Base-by-base conservation (phyloP, 92 coral and sea anemone genomes). In the Desmophyllum pertusum region DNA sequence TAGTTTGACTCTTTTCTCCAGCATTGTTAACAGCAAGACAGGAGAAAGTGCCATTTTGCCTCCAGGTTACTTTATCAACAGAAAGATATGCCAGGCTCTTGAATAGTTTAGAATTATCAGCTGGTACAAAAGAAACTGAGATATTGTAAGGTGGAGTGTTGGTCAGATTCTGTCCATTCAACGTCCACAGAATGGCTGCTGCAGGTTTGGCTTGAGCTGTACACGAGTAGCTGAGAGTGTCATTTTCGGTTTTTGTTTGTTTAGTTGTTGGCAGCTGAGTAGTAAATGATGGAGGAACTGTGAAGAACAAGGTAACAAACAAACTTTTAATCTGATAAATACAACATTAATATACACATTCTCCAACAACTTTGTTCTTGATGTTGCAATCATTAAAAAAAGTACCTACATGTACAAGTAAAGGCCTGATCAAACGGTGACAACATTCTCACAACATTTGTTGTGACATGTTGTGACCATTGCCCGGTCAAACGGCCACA, bases 131-230 rank as follows among this genome's bases (percentile, higher is more conserved):
- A 30, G 53, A 42, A 19, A 9, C 9, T 18, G 81, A 65, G 72
- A 88, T 87, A 64, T 81, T 66, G 55, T 93, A 84, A 6, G 84
- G 91, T 4, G 77, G 61, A 6, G 83, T 77, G 6, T 13, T 8
- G 0, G 97, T 90, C 45, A 93, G 84, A 88, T 93, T 85, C 43
- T 82, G 38, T n/a, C 89, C 88, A 81, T 91, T 76, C 65, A 91
- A 72, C 31, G 38, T 39, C 98, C 98, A 95, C 18, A 59, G 38
- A 25, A 95, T 86, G 0, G 51, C 18, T n/a, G 98, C 90, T 2
- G 71, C 51, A 2, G 98, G 97, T 78, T 90, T 95, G 25, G 90
- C 98, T 37, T 88, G 75, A 53, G 88, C 96, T 64, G 73, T 62
- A 30, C 98, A 96, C 5, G 93, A 85, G 71, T 91, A 88, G 39